phyloP scores from a whole-genome alignment of 2,888 invertebrate species.

The Vesta saturnalis region DNA sequence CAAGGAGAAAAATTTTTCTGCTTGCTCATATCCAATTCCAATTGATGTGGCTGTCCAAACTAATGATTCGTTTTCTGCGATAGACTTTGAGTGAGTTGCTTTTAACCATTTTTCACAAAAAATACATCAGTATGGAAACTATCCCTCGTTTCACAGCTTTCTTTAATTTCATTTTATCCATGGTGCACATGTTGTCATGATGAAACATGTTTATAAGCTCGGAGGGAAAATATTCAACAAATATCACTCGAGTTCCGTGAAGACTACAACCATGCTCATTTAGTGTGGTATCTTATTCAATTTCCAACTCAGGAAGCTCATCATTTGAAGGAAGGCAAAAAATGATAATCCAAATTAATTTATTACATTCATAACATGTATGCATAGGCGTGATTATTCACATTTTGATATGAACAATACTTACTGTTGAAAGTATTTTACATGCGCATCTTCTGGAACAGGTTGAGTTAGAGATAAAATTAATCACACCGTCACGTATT shows the following conservation, averaged over 20 bases:
- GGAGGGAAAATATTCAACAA: neutral
- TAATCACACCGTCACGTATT: too few species aligned
- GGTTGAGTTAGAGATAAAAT: too few species aligned
- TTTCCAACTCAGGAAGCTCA: too few species aligned
- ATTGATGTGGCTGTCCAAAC: neutral
- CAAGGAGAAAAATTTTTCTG: neutral
- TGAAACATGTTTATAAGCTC: neutral
- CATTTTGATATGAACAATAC: too few species aligned
- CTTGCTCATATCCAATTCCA: neutral
- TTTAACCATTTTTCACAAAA: neutral
- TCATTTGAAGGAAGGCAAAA: too few species aligned
- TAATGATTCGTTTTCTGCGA: neutral
- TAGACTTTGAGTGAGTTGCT: neutral
- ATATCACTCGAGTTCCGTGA: neutral
- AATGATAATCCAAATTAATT: too few species aligned
- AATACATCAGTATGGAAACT: neutral
- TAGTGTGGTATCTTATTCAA: too few species aligned
- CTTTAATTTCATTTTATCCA: neutral
- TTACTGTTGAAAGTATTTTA: too few species aligned
- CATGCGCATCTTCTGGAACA: too few species aligned
- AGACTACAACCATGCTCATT: neutral
- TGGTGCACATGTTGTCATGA: neutral
- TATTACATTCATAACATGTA: too few species aligned
- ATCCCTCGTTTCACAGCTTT: neutral
- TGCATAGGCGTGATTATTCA: too few species aligned